phyloP scores from a whole-genome alignment of 1,140 invertebrate species.

The Zaprionus tsacasi region DNA sequence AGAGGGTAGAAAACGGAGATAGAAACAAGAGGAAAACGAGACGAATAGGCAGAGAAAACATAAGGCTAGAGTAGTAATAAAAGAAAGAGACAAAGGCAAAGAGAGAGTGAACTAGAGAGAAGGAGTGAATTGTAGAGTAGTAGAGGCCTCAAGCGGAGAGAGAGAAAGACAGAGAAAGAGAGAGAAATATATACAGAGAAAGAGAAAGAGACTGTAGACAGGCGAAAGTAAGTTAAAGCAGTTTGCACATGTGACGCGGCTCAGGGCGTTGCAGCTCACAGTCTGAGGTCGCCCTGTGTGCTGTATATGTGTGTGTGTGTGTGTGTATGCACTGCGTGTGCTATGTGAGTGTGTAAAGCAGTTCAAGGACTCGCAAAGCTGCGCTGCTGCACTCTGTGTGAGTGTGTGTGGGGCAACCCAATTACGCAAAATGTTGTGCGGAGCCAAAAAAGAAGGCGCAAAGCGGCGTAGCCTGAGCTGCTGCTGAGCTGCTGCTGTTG shows the following conservation, averaged over 20 bases:
- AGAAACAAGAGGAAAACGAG: too few relatives aligned
- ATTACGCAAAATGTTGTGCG: constrained; percentile 71
- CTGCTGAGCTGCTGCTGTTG: constrained; percentile 10
- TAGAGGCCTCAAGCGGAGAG: too few relatives aligned
- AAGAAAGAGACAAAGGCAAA: too few relatives aligned
- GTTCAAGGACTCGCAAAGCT: constrained; percentile 65
- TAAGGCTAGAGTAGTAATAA: too few relatives aligned
- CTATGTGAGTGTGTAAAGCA: constrained; percentile 54
- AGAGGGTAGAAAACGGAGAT: neutral
- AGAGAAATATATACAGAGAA: neutral
- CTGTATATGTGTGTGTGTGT: constrained; percentile 19
- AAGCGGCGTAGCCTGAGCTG: constrained; percentile 1
- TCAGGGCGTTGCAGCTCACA: constrained; percentile 14
- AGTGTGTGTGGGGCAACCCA: constrained; percentile 52
- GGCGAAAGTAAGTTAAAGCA: constrained; percentile 32
- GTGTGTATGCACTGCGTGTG: constrained; percentile 4
- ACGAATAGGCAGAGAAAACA: too few relatives aligned
- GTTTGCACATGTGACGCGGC: constrained; percentile 57
- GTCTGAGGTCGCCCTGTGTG: constrained; percentile 7
- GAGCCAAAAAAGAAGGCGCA: constrained; percentile 8
- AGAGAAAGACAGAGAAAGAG: too few relatives aligned
- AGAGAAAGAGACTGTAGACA: neutral
- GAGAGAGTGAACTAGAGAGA: too few relatives aligned
- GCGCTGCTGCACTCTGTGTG: constrained; percentile 12
- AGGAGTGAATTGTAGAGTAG: too few relatives aligned